phyloP scores from a whole-genome alignment of 2,113 vertebrate genomes.

The Arothron firmamentum region DNA sequence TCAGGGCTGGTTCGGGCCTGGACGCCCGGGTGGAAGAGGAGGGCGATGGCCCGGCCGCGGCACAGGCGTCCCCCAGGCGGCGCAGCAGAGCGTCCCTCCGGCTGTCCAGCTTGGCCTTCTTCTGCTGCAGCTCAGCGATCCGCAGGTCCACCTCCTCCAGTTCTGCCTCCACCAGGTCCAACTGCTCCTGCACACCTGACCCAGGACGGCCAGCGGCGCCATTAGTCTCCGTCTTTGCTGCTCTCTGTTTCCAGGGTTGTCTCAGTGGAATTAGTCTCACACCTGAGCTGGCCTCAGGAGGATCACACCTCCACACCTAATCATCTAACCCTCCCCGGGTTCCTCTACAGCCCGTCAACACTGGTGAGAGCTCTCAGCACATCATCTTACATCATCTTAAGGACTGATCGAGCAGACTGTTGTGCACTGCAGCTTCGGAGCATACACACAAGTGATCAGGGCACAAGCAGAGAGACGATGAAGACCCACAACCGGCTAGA shows the following conservation, averaged over 20 bases:
- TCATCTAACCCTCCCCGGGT: conserved; percentile 5
- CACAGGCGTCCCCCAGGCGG: conserved; percentile 75
- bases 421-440: too few species aligned
- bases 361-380: not conserved
- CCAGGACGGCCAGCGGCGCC: not conserved
- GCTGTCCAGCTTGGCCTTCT: conserved; percentile 79
- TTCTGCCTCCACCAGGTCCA: conserved; percentile 82
- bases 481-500: too few species aligned
- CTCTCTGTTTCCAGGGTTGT: not conserved
- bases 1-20: conserved; percentile 53
- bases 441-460: too few species aligned
- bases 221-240: not conserved
- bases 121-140: conserved; percentile 85
- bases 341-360: not conserved
- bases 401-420: too few species aligned
- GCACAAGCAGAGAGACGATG: too few species aligned
- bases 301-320: conserved; percentile 37
- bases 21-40: conserved; percentile 39
- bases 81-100: conserved; percentile 76
- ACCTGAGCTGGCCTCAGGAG: conserved; percentile 29
- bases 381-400: too few species aligned
- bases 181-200: conserved; percentile 77
- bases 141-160: conserved; percentile 84
- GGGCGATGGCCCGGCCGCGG: conserved; percentile 43
- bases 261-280: conserved; percentile 45